These are phyloP conservation scores for Heliconius hortense DNA, from an alignment of 2,888 invertebrate species.

Conservation along the genomic window DNA sequence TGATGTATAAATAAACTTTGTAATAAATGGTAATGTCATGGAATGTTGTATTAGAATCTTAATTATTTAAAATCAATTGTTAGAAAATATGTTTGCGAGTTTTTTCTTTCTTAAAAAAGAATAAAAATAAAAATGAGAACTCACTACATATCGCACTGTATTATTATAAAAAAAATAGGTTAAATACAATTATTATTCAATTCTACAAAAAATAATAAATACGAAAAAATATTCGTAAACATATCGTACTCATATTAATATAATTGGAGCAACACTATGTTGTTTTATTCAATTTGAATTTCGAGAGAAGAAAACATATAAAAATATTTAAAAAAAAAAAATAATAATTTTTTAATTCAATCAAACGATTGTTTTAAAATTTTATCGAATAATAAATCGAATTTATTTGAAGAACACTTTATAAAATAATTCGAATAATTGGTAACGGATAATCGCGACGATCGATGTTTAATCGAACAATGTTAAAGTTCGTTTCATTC, in stretches of 20 bases:
- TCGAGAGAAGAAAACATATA: neutral
- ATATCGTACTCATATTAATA: conserved; percentile 1
- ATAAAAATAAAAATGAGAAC: neutral
- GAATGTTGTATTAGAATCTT: conserved; percentile 11
- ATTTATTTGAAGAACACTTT: neutral
- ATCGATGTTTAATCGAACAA: conserved; percentile 10
- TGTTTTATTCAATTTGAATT: conserved; percentile 8
- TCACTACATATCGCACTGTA: neutral
- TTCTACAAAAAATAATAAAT: neutral
- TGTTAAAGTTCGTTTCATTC: conserved; percentile 51
- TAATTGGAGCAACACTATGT: too few species aligned
- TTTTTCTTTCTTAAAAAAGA: neutral
- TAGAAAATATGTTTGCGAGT: conserved; percentile 8
- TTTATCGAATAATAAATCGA: neutral
- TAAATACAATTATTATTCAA: neutral
- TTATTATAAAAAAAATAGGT: neutral
- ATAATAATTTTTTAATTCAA: neutral
- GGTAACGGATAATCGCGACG: conserved; percentile 3
- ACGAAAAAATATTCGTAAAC: neutral
- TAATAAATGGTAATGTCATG: conserved; percentile 19
- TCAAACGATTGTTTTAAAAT: neutral
- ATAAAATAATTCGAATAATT: conserved; percentile 10
- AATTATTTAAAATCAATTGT: neutral
- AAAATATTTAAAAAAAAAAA: too few species aligned
- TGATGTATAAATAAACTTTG: conserved; percentile 9